Conservation (phyloP, 2,888 invertebrate species). For the Sesia apiformis region DNA sequence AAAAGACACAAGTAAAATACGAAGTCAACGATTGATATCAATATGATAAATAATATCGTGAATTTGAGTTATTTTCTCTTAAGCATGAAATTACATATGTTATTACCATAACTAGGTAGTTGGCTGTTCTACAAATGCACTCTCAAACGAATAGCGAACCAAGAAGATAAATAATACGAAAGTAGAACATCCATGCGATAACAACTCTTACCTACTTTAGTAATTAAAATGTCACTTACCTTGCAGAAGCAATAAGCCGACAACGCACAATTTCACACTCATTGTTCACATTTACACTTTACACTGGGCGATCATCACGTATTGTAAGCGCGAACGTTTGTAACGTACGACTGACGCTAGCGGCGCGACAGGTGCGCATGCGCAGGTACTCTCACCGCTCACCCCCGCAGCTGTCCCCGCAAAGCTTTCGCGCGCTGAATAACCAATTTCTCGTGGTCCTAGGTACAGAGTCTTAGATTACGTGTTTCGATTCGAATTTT, state of each 20-base stretch:
- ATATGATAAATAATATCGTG: too few species aligned
- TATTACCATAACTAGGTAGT: too few species aligned
- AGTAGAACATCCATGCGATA: not conserved
- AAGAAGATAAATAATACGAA: not conserved
- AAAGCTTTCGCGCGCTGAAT: slow-evolving; percentile 55
- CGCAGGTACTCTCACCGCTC: slow-evolving; percentile 12
- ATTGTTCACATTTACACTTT: slow-evolving; percentile 37
- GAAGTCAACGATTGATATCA: too few species aligned
- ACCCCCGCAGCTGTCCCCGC: slow-evolving; percentile 9
- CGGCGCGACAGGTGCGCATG: slow-evolving; percentile 31
- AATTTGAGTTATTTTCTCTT: too few species aligned
- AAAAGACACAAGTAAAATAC: too few species aligned
- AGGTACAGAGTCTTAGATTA: not conserved
- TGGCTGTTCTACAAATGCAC: not conserved
- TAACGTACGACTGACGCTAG: slow-evolving; percentile 29
- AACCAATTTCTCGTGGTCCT: slow-evolving; percentile 35
- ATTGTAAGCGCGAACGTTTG: slow-evolving; percentile 21
- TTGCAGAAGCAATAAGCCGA: slow-evolving; percentile 30
- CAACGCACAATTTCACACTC: slow-evolving; percentile 45
- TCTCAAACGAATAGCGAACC: not conserved
- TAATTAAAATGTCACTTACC: slow-evolving; percentile 19
- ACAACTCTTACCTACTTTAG: not conserved
- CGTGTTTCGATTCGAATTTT: too few species aligned
- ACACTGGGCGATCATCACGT: slow-evolving; percentile 38
- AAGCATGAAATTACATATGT: too few species aligned